These are phyloP conservation scores for Ladona fulva DNA, from an alignment of 1,140 invertebrate genomes.

Conservation along the genomic window DNA sequence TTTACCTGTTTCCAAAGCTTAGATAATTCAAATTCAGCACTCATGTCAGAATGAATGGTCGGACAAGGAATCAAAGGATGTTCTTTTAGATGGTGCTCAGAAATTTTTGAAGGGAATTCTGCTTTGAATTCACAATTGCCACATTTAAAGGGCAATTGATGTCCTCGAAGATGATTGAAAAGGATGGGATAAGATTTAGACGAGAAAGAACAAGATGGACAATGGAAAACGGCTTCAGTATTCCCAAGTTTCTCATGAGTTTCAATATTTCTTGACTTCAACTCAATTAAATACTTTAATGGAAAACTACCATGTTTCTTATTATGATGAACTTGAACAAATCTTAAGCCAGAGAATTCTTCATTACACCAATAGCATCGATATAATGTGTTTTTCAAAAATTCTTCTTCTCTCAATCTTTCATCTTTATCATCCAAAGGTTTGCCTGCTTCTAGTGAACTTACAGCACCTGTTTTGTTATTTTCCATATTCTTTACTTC, in stretches of 20 bases:
- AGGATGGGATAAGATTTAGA: background rate
- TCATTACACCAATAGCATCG: background rate
- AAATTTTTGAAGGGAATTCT: background rate
- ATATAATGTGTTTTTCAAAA: background rate
- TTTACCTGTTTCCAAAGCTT: background rate
- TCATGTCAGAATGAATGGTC: background rate
- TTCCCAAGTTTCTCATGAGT: background rate
- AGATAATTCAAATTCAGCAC: background rate
- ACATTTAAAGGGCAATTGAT: background rate
- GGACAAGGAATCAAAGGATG: background rate
- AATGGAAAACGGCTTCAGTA: background rate
- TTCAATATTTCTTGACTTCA: background rate
- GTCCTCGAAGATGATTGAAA: background rate
- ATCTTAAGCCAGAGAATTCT: background rate
- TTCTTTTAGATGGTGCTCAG: background rate
- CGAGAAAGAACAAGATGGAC: background rate
- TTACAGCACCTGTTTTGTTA: background rate
- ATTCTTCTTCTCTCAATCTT: background rate
- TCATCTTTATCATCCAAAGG: background rate
- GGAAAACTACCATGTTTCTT: background rate
- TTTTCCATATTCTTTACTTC: no score
- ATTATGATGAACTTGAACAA: background rate
- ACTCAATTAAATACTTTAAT: background rate
- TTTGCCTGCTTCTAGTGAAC: background rate
- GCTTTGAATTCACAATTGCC: background rate